Evolutionary conservation across 2,888 invertebrate genomes (phyloP).

Genomic region (Ferrisia virgata): DNA sequence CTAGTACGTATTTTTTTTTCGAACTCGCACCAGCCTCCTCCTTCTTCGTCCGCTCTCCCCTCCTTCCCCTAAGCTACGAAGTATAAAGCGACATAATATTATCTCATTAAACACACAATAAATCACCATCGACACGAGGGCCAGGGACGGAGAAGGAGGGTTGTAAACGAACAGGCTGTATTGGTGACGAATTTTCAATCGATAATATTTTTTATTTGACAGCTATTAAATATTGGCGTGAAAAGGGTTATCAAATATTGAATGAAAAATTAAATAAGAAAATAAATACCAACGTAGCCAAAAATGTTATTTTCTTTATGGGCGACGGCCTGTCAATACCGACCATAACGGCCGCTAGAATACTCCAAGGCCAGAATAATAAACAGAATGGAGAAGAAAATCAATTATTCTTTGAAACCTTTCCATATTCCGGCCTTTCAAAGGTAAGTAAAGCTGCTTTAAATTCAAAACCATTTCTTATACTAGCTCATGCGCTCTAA

Average conservation of each 20-base stretch:
- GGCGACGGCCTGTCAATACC: slow-evolving; percentile 91
- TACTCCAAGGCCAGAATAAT: slow-evolving; percentile 64
- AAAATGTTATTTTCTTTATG: slow-evolving; percentile 80
- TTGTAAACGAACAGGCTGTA: too few relatives aligned
- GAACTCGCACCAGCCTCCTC: not conserved
- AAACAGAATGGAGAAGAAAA: slow-evolving; percentile 63
- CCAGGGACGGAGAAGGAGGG: too few relatives aligned
- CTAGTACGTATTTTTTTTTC: not conserved
- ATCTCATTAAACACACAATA: not conserved
- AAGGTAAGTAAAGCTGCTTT: slow-evolving; percentile 62
- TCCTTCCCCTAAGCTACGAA: too few relatives aligned
- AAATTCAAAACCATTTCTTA: not conserved
- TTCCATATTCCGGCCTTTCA: slow-evolving; percentile 76
- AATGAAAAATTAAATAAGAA: slow-evolving; percentile 10
- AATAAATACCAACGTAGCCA: slow-evolving; percentile 59
- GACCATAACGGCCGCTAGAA: slow-evolving; percentile 77
- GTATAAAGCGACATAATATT: too few relatives aligned
- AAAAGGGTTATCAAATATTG: not conserved
- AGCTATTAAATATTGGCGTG: slow-evolving; percentile 28
- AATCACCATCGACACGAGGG: not conserved
- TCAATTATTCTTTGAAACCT: slow-evolving; percentile 70
- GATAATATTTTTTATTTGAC: not conserved
- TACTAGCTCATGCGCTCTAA: not conserved
- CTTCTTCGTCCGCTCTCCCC: not conserved
- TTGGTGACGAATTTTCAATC: not conserved